These are phyloP conservation scores for Morinoia aosen DNA, from an alignment of 2,888 invertebrate species.

Conservation along the genomic window DNA sequence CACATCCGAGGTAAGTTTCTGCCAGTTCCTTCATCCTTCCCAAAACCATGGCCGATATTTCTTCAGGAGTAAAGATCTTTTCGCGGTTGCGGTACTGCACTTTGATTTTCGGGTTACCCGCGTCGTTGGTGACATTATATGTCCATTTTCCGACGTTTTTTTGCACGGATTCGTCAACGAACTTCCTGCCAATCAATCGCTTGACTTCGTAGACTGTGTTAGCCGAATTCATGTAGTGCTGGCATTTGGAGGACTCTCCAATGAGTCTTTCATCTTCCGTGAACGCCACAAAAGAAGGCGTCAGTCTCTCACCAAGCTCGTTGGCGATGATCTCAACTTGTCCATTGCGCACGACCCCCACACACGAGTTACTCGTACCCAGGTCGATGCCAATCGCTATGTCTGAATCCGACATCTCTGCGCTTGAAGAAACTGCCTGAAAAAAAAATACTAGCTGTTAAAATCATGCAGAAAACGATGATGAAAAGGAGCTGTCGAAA, in stretches of 20 bases:
- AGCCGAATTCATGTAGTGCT: neutral
- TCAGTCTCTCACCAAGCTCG: neutral
- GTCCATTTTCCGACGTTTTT: neutral
- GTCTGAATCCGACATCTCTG: neutral
- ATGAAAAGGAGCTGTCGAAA: too few species aligned
- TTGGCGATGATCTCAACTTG: constrained; percentile 50
- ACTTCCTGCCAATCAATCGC: neutral
- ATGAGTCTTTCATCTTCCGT: neutral
- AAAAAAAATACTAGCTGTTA: too few species aligned
- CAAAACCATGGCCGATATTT: constrained; percentile 19
- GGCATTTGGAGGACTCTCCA: neutral
- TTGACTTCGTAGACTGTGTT: constrained; percentile 2
- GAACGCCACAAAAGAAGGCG: constrained; percentile 42
- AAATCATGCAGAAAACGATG: too few species aligned
- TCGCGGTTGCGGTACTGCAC: neutral
- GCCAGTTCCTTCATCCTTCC: too few species aligned
- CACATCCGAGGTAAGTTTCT: neutral
- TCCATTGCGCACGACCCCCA: constrained; percentile 25
- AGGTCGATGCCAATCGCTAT: constrained; percentile 49
- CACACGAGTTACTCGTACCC: constrained; percentile 44
- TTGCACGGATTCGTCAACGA: neutral
- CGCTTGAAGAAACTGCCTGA: neutral
- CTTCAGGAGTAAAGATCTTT: constrained; percentile 18
- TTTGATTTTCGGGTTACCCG: neutral
- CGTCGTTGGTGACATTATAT: neutral